Percentiles rank a stretch among this genome's conserved stretches.
phyloP scores from a whole-genome alignment of 1,140 invertebrate species.

The Danaus plexippus region DNA sequence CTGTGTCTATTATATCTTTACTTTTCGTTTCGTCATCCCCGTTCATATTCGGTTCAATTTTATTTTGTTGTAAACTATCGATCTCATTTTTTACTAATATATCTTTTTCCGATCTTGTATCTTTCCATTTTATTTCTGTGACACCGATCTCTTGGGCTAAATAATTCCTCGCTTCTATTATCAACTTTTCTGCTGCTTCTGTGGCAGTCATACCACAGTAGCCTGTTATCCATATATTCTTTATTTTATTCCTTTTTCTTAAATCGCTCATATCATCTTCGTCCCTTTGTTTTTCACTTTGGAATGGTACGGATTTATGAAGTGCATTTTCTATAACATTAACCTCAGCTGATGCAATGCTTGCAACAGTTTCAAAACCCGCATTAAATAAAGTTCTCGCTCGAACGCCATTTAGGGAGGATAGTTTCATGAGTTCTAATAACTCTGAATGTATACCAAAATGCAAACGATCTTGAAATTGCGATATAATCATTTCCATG shows the following conservation, averaged over 20 bases:
- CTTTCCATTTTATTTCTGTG: conserved; percentile 73
- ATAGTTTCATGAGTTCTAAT: conserved; percentile 90
- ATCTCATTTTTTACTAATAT: not conserved
- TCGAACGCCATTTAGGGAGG: conserved; percentile 86
- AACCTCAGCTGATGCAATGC: conserved; percentile 82
- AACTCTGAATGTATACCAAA: conserved; percentile 96
- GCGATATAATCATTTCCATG: conserved; percentile 89
- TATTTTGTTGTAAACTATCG: too few relatives aligned
- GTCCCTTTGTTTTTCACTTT: conserved; percentile 82
- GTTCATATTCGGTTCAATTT: too few relatives aligned
- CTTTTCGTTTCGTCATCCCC: too few relatives aligned
- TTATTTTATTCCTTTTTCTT: conserved; percentile 77
- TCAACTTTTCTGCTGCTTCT: conserved; percentile 86
- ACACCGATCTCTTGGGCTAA: conserved; percentile 77
- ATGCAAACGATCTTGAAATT: conserved; percentile 94
- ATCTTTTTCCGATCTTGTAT: conserved; percentile 12
- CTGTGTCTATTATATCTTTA: too few relatives aligned
- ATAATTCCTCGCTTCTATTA: conserved; percentile 84
- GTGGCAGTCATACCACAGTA: conserved; percentile 84
- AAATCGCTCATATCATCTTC: conserved; percentile 80
- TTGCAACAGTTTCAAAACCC: conserved; percentile 84
- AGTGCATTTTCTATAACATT: conserved; percentile 83
- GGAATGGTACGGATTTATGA: conserved; percentile 85
- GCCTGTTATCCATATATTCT: conserved; percentile 87
- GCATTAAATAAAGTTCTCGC: conserved; percentile 89